Conservation (phyloP, 2,113 vertebrate genomes). For the Vulpes ferrilata region DNA sequence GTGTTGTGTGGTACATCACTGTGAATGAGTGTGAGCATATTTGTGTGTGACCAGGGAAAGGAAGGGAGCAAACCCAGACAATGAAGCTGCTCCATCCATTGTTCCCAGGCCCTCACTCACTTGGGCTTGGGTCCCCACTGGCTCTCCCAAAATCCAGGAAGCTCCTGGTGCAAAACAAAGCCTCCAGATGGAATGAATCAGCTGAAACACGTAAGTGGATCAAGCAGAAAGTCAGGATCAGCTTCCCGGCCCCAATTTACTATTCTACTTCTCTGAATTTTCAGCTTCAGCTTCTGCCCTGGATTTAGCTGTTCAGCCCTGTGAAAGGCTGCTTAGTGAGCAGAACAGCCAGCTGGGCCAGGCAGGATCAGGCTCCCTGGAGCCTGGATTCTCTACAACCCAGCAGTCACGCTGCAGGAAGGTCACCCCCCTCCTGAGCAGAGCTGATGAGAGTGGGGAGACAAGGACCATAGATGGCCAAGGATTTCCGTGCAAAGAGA, state of each 20-base stretch:
- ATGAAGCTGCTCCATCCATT: background rate
- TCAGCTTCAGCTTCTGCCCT: constrained; percentile 85
- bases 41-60: background rate
- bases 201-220: constrained; percentile 72
- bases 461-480: background rate
- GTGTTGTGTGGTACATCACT: background rate
- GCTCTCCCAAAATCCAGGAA: background rate
- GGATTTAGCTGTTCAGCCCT: constrained; percentile 74
- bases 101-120: background rate
- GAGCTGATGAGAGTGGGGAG: background rate
- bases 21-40: background rate
- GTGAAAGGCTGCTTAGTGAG: background rate
- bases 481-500: background rate
- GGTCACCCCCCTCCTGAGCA: background rate
- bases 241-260: constrained; percentile 74
- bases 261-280: constrained; percentile 77
- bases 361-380: background rate
- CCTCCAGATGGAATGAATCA: constrained; percentile 58
- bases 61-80: background rate
- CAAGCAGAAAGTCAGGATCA: constrained; percentile 75
- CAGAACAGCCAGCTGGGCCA: background rate
- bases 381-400: background rate
- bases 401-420: background rate
- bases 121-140: background rate
- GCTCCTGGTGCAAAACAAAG: constrained; percentile 58